Percentiles rank a stretch among this genome's conserved stretches.
Evolutionary conservation across 2,888 invertebrate species (phyloP).

Genomic region (Unio delphinus): DNA sequence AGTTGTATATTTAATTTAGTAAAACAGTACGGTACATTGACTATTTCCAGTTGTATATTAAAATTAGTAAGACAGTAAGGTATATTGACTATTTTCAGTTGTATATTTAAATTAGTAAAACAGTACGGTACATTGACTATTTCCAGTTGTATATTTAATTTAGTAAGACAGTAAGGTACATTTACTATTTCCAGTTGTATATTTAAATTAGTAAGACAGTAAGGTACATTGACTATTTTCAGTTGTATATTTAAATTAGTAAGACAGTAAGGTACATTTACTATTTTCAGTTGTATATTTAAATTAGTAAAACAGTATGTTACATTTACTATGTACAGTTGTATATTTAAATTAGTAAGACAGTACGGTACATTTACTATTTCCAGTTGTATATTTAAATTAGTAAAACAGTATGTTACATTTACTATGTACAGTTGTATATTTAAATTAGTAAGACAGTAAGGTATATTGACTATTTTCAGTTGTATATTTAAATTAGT

Average conservation of each 20-base stretch:
- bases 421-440: constrained; percentile 49
- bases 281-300: constrained; percentile 49
- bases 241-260: constrained; percentile 42
- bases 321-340: constrained; percentile 50
- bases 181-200: constrained; percentile 50
- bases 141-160: constrained; percentile 49
- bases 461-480: constrained; percentile 12
- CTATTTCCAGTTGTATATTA: constrained; percentile 49
- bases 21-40: no score
- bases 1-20: constrained; percentile 42
- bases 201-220: no score
- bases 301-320: no score
- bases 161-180: no score
- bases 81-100: constrained; percentile 49
- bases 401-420: no score
- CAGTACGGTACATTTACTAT: no score
- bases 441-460: no score
- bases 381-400: constrained; percentile 49
- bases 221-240: constrained; percentile 13
- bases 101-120: no score
- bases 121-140: no score
- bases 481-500: constrained; percentile 42
- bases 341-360: no score
- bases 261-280: no score
- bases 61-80: no score